phyloP scores from a whole-genome alignment of 2,113 vertebrate species.

The Arenaria interpres region DNA sequence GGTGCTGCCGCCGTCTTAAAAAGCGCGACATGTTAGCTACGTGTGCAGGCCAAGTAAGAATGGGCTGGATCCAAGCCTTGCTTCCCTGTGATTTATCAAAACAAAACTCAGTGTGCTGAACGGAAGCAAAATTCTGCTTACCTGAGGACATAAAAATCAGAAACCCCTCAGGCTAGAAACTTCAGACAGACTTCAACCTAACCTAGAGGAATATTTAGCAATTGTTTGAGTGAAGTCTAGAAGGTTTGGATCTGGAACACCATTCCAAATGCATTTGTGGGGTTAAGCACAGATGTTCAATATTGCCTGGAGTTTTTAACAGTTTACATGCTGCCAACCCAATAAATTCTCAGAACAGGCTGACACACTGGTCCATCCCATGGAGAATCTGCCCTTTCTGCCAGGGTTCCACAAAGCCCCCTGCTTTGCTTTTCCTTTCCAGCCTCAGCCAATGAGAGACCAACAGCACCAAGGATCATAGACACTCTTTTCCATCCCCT shows the following conservation, averaged over 20 bases:
- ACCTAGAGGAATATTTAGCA: neutral
- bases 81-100: neutral
- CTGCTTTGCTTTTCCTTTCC: neutral
- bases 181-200: neutral
- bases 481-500: neutral
- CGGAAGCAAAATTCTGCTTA: neutral
- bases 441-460: neutral
- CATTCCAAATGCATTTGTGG: neutral
- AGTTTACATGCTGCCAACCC: neutral
- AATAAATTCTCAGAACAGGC: neutral
- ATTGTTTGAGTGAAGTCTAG: neutral
- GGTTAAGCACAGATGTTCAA: neutral
- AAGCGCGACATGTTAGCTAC: accelerated
- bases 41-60: neutral
- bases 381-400: neutral
- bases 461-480: neutral
- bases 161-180: neutral
- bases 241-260: neutral
- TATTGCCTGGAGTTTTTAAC: neutral
- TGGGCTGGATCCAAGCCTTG: neutral
- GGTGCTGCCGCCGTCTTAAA: neutral
- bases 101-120: neutral
- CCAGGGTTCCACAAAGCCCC: neutral
- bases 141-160: neutral
- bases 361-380: neutral